phyloP scores from a whole-genome alignment of 1,140 invertebrate species.

The Berghia stephanieae region DNA sequence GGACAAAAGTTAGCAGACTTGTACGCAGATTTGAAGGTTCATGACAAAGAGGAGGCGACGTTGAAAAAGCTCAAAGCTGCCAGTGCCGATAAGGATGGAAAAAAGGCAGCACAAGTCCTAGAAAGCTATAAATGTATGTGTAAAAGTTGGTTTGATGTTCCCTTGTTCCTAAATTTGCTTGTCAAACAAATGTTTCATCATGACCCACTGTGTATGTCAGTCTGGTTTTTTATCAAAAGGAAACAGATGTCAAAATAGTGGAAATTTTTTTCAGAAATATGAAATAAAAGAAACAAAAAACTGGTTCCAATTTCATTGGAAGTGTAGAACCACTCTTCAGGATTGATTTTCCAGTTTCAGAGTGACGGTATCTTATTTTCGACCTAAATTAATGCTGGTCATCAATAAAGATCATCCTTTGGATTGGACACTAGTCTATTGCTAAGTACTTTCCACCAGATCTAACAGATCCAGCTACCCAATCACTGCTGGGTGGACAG shows the following conservation, averaged over 20 bases:
- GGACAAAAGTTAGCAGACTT: conserved; percentile 85
- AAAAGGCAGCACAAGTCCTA: conserved; percentile 83
- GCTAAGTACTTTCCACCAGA: too few species aligned
- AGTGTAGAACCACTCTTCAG: too few species aligned
- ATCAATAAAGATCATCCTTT: too few species aligned
- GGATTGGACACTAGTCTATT: too few species aligned
- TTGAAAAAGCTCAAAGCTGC: conserved; percentile 84
- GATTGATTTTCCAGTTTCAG: too few species aligned
- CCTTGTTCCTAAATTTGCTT: neutral
- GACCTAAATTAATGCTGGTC: too few species aligned
- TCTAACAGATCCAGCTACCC: too few species aligned
- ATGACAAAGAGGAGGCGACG: conserved; percentile 89
- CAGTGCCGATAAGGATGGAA: conserved; percentile 84
- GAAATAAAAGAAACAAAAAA: neutral
- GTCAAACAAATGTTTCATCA: neutral
- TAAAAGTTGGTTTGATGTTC: neutral
- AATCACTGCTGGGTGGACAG: too few species aligned
- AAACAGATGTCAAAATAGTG: neutral
- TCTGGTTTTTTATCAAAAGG: neutral
- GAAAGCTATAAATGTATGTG: conserved; percentile 78
- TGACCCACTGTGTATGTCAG: neutral
- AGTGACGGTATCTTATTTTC: too few species aligned
- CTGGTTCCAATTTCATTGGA: too few species aligned
- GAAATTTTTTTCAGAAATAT: neutral
- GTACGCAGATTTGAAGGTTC: conserved; percentile 87